Base-by-base conservation (phyloP, 2,113 vertebrate genomes). In the Parus major region DNA sequence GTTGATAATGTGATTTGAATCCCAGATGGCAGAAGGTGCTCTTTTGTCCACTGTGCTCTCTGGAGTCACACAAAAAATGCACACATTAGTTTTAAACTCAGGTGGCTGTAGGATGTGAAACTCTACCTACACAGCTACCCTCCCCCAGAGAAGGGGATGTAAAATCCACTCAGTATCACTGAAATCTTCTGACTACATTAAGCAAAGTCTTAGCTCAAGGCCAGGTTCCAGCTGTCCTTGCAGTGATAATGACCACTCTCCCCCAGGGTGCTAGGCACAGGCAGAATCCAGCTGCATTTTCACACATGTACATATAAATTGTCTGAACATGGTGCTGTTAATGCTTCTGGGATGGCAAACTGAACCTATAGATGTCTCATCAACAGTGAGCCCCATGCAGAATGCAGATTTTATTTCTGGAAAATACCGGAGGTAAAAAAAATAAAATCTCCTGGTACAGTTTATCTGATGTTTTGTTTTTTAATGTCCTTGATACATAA, bases 401-500 rank as follows among this genome's bases (percentile, higher is more conserved):
- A 92, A 86, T 20, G 44, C 2, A 15, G 39, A 39, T 65, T 92
- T 92, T 79, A 76, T 92, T 91, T 94, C 50, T 10, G 2, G 70
- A 95, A 95, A 92, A 87, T 75, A 84, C 83, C 0, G 2, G 33
- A 95, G 93, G 42, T 68, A 39, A 85, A 88, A 75, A 65, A 59
- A 25, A 55, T 1, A 69, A 86, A 76, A 61, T 85, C 91, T 95
- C 91, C 82, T 59, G 75, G 59, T 85, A 79, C 89, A 73, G 78
- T 92, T 95, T 93, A 95, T 88, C 73, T 76, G 69, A 82, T 79
- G 91, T 72, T 89, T 95, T 93, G 73, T 91, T 95, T 95, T 86
- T 72, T 86, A 93, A 86, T 55, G 95, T 89, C 91, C 96, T 95
- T 91, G 94, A 95, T 92, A 93, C 78, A 42, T 79, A 87, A 89